Evolutionary conservation across 2,888 invertebrate species (phyloP).

Genomic region (Synanthedon formicaeformis): DNA sequence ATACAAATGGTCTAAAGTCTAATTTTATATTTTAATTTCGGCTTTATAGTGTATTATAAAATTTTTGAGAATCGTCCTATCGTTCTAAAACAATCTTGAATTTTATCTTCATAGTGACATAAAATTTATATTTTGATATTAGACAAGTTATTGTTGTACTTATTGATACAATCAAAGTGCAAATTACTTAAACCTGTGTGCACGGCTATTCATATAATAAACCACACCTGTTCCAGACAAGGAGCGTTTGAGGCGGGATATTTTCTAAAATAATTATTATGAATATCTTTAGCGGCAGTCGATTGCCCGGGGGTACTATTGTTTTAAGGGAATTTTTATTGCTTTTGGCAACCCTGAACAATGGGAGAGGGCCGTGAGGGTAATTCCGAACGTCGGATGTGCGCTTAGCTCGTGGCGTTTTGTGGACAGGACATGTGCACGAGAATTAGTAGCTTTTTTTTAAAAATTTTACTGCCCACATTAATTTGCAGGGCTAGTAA

Average conservation of each 20-base stretch:
- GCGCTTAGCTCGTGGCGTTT: slow-evolving; percentile 31
- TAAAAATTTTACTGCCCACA: neutral
- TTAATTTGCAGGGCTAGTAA: slow-evolving; percentile 1
- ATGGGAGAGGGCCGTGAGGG: slow-evolving; percentile 50
- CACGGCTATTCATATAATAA: slow-evolving; percentile 9
- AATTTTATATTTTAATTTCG: too few species aligned
- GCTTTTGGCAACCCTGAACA: slow-evolving; percentile 62
- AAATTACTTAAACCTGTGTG: too few species aligned
- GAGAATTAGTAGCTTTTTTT: neutral
- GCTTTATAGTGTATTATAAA: too few species aligned
- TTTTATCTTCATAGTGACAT: too few species aligned
- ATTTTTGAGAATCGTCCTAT: too few species aligned
- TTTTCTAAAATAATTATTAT: slow-evolving; percentile 63
- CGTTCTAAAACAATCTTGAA: too few species aligned
- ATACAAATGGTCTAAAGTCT: too few species aligned
- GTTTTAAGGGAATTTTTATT: slow-evolving; percentile 65
- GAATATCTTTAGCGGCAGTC: slow-evolving; percentile 57
- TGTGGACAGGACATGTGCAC: neutral
- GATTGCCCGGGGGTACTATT: slow-evolving; percentile 61
- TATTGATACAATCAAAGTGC: too few species aligned
- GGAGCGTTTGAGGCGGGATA: slow-evolving; percentile 56
- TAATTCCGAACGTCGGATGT: slow-evolving; percentile 43
- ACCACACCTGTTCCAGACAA: slow-evolving; percentile 54
- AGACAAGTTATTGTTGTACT: too few species aligned
- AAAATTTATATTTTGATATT: too few species aligned